Evolutionary conservation across 1,140 invertebrate species (phyloP).

Genomic region (Argopecten irradians): DNA sequence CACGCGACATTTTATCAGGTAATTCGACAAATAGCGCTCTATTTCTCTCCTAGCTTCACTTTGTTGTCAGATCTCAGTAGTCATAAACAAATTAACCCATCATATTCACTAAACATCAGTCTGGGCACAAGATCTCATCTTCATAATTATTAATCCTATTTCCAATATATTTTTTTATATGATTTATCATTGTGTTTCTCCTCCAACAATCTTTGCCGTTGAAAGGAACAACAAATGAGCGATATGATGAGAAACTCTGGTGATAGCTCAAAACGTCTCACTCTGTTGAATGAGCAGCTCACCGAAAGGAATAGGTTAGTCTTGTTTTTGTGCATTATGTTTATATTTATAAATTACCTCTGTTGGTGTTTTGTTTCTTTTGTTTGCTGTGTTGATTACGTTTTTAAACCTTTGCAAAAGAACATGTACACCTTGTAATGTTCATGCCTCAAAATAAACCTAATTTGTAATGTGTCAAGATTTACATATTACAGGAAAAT

Average conservation of each 20-base stretch:
- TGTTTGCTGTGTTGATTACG: conserved; percentile 36
- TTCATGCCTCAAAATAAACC: too few species aligned
- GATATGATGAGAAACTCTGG: conserved; percentile 77
- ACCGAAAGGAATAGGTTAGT: conserved; percentile 76
- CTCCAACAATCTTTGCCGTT: conserved; percentile 42
- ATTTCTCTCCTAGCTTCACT: neutral
- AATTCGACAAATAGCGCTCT: neutral
- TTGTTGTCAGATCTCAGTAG: neutral
- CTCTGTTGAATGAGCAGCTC: conserved; percentile 74
- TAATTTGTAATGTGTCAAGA: too few species aligned
- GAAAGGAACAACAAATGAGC: conserved; percentile 72
- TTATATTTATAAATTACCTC: conserved; percentile 7
- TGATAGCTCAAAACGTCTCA: conserved; percentile 75
- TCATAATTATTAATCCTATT: neutral
- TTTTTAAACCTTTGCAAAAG: conserved; percentile 5
- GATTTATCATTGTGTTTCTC: conserved; percentile 43
- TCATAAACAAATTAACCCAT: conserved; percentile 10
- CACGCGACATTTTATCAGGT: conserved; percentile 4
- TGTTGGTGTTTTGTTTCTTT: conserved; percentile 39
- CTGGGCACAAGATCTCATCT: neutral
- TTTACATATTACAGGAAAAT: too few species aligned
- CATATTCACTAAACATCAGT: neutral
- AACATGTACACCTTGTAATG: too few species aligned
- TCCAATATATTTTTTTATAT: conserved; percentile 5
- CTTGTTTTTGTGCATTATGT: conserved; percentile 43